Evolutionary conservation across 2,888 invertebrate species (phyloP).

Genomic region (Notocelia uddmanniana): DNA sequence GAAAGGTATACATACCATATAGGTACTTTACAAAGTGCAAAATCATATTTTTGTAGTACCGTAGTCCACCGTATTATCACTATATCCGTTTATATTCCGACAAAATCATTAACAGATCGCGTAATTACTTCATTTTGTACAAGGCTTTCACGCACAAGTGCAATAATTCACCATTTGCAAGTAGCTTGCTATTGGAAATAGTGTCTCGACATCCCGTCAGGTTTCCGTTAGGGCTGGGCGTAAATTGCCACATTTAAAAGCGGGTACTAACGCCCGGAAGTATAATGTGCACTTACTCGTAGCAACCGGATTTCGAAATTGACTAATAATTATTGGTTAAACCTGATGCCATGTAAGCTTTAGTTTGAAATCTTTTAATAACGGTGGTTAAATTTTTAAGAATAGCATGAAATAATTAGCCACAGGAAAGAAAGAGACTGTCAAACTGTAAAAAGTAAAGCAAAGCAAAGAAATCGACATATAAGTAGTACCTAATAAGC

Average conservation of each 20-base stretch:
- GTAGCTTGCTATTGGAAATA: conserved; percentile 9
- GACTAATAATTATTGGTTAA: not conserved
- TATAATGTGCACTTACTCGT: not conserved
- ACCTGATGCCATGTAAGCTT: not conserved
- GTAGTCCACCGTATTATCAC: not conserved
- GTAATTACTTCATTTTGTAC: not conserved
- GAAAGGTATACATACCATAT: no score
- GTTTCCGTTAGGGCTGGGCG: not conserved
- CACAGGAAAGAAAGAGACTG: not conserved
- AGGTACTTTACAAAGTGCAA: no score
- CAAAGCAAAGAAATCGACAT: not conserved
- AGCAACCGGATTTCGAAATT: conserved; percentile 7
- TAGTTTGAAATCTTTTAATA: not conserved
- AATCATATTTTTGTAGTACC: not conserved
- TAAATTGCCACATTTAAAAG: conserved; percentile 7
- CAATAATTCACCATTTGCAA: conserved; percentile 17
- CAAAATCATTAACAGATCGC: not conserved
- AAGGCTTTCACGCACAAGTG: conserved; percentile 13
- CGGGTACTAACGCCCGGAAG: conserved; percentile 14
- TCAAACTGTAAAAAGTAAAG: not conserved
- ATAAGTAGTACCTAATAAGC: not conserved
- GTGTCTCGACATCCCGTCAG: conserved; percentile 26
- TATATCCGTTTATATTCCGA: not conserved
- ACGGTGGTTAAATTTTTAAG: not conserved
- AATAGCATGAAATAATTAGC: not conserved